Percentiles rank a stretch among this genome's conserved stretches.
These are phyloP conservation scores for Siniperca chuatsi DNA, from an alignment of 2,113 vertebrate species.

Conservation along the genomic window DNA sequence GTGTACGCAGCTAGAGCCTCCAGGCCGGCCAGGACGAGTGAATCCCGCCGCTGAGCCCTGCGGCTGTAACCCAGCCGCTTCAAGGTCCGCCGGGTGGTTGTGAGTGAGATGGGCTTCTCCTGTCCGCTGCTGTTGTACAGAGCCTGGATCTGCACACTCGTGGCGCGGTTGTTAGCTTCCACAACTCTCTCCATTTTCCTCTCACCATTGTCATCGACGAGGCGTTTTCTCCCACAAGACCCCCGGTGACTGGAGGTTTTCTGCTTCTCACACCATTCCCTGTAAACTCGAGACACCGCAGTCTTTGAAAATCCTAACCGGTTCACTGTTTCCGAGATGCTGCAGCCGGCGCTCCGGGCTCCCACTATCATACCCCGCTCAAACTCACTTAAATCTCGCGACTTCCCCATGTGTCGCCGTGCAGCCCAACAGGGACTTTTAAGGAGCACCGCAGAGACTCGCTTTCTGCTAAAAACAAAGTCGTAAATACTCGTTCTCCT, in stretches of 20 bases:
- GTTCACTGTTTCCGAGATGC: slow-evolving; percentile 46
- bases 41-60: slow-evolving; percentile 23
- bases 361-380: slow-evolving; percentile 60
- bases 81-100: slow-evolving; percentile 50
- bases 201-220: slow-evolving; percentile 52
- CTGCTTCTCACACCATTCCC: slow-evolving; percentile 47
- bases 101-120: slow-evolving; percentile 52
- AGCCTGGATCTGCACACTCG: slow-evolving; percentile 44
- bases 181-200: slow-evolving; percentile 41
- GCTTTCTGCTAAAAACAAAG: not conserved
- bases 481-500: slow-evolving; percentile 9
- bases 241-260: slow-evolving; percentile 53
- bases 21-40: slow-evolving; percentile 17
- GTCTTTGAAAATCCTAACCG: slow-evolving; percentile 54
- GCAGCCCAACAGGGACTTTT: fast-evolving
- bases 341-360: slow-evolving; percentile 36
- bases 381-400: slow-evolving; percentile 53
- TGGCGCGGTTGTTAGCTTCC: slow-evolving; percentile 49
- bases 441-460: not conserved
- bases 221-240: slow-evolving; percentile 48
- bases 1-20: slow-evolving; percentile 15
- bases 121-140: slow-evolving; percentile 53
- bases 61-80: slow-evolving; percentile 56
- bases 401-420: slow-evolving; percentile 50
- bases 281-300: slow-evolving; percentile 44